phyloP scores from a whole-genome alignment of 2,888 invertebrate species.

The Cryptocephalus primarius region DNA sequence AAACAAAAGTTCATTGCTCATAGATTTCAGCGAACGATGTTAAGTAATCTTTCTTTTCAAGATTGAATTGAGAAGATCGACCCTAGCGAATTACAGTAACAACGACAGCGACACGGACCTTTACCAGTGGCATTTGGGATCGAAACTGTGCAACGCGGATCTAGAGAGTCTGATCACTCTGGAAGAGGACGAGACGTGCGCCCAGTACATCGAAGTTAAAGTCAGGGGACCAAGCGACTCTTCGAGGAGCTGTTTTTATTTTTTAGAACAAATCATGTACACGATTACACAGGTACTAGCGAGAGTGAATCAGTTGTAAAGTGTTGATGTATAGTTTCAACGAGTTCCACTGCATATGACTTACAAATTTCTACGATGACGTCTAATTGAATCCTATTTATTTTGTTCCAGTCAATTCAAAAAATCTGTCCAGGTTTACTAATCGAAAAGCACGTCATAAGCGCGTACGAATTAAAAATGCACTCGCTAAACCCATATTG shows the following conservation, averaged over 20 bases:
- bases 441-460: slow-evolving; percentile 54
- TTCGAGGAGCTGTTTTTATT: slow-evolving; percentile 51
- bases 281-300: slow-evolving; percentile 46
- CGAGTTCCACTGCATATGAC: too few relatives aligned
- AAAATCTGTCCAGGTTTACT: slow-evolving; percentile 57
- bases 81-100: slow-evolving; percentile 29
- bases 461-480: slow-evolving; percentile 44
- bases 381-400: background rate
- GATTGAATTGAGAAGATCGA: slow-evolving; percentile 29
- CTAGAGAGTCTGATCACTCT: slow-evolving; percentile 58
- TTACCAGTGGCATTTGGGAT: slow-evolving; percentile 62
- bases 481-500: slow-evolving; percentile 33
- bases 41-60: slow-evolving; percentile 6
- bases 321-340: too few relatives aligned
- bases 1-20: too few relatives aligned
- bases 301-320: too few relatives aligned
- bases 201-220: slow-evolving; percentile 51
- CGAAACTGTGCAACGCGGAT: slow-evolving; percentile 55
- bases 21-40: too few relatives aligned
- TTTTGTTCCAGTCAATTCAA: slow-evolving; percentile 42
- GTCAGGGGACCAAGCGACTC: slow-evolving; percentile 51
- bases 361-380: too few relatives aligned
- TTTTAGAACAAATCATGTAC: slow-evolving; percentile 54
- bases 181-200: slow-evolving; percentile 39
- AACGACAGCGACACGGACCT: slow-evolving; percentile 51